These are phyloP conservation scores for Eupsilia transversa DNA, from an alignment of 2,888 invertebrate genomes.

Conservation along the genomic window DNA sequence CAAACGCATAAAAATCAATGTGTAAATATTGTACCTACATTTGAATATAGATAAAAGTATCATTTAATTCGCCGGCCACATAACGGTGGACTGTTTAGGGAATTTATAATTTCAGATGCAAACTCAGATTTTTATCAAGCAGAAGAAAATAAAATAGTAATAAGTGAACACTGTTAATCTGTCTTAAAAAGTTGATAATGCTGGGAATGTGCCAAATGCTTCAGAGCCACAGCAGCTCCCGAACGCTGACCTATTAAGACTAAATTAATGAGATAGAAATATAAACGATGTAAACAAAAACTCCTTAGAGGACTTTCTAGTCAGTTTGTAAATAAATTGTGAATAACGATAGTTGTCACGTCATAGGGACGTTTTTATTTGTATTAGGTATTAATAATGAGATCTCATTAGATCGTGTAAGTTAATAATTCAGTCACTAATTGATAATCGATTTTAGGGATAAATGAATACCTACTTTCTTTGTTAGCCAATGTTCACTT, in stretches of 20 bases:
- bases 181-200: constrained; percentile 80
- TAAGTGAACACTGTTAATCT: constrained; percentile 79
- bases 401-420: constrained; percentile 90
- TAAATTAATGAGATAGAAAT: constrained; percentile 81
- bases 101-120: constrained; percentile 69
- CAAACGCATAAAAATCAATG: constrained; percentile 82
- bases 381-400: constrained; percentile 87
- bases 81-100: constrained; percentile 58
- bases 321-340: constrained; percentile 90
- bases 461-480: constrained; percentile 85
- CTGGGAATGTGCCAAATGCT: constrained; percentile 90
- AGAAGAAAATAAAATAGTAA: constrained; percentile 76
- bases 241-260: constrained; percentile 83
- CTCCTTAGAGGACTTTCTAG: constrained; percentile 88
- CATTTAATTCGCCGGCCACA: constrained; percentile 59
- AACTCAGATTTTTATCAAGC: constrained; percentile 78
- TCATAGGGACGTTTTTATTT: constrained; percentile 87
- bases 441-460: constrained; percentile 88
- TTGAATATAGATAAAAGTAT: constrained; percentile 71
- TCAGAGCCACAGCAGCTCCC: constrained; percentile 80
- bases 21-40: constrained; percentile 80
- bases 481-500: constrained; percentile 90
- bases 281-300: constrained; percentile 81
- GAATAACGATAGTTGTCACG: constrained; percentile 88
- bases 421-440: constrained; percentile 89